phyloP scores from a whole-genome alignment of 2,113 vertebrate genomes.

The Elaphurus davidianus region DNA sequence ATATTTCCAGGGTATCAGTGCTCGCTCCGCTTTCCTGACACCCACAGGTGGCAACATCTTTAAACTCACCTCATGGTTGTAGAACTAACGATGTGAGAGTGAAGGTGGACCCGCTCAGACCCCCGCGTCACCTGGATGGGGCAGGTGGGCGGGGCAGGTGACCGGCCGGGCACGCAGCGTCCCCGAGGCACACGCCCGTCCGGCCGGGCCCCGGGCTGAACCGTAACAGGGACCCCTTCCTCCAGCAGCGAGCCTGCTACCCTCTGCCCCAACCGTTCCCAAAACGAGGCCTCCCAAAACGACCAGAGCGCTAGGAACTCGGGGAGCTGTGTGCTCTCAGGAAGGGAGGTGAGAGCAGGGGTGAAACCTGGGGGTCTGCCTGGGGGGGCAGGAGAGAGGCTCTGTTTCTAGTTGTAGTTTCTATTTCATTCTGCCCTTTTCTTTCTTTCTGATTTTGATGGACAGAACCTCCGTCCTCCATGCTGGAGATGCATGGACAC shows the following conservation, averaged over 20 bases:
- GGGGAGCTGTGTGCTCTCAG: neutral
- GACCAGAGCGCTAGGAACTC: neutral
- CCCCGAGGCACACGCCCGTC: accelerated
- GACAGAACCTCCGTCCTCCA: neutral
- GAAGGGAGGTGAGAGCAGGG: neutral
- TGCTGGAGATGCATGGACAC: accelerated
- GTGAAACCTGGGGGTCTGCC: neutral
- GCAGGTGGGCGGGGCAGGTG: neutral
- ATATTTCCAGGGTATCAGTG: accelerated
- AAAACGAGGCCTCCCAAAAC: neutral
- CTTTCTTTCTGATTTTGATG: accelerated
- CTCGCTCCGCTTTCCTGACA: neutral
- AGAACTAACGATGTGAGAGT: neutral
- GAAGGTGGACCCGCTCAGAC: neutral
- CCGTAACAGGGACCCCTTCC: neutral
- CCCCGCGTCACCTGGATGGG: neutral
- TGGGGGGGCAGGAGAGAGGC: accelerated
- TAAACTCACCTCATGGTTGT: neutral
- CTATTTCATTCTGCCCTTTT: neutral
- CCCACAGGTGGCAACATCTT: neutral
- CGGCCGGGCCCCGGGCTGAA: accelerated
- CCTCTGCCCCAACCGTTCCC: neutral
- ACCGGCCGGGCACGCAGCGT: neutral
- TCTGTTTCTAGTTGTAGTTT: too few relatives aligned
- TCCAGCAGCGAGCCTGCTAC: neutral